A percentile compares a stretch with the other conserved stretches of the same genome.
phyloP scores from a whole-genome alignment of 2,888 invertebrate genomes.

The Gymnosoma rotundatum region DNA sequence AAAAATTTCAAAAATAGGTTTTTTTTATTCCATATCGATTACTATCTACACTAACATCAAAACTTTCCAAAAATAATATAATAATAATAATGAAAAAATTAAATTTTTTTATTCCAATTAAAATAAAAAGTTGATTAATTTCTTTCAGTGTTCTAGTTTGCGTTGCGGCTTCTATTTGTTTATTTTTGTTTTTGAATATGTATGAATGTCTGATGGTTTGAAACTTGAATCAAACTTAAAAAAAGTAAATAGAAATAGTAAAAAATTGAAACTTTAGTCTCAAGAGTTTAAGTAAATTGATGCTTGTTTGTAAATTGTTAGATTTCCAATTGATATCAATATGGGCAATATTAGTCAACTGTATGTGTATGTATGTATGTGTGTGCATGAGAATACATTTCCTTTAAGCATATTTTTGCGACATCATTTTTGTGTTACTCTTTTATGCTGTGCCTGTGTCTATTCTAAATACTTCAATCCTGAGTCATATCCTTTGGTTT shows the following conservation, averaged over 20 bases:
- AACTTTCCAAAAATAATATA: too few species aligned
- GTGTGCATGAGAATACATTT: slow-evolving; percentile 14
- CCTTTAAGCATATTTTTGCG: slow-evolving; percentile 54
- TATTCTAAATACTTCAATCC: slow-evolving; percentile 19
- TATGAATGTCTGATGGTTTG: slow-evolving; percentile 56
- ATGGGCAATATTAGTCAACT: slow-evolving; percentile 60
- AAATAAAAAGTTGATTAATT: too few species aligned
- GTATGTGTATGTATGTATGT: not conserved
- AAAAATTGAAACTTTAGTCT: slow-evolving; percentile 61
- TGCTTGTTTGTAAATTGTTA: slow-evolving; percentile 68
- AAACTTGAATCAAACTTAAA: slow-evolving; percentile 18
- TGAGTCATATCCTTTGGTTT: slow-evolving; percentile 36
- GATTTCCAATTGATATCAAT: slow-evolving; percentile 70
- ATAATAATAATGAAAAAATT: too few species aligned
- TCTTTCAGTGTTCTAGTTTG: slow-evolving; percentile 22
- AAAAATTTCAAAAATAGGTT: too few species aligned
- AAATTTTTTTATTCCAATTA: too few species aligned
- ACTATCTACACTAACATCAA: too few species aligned
- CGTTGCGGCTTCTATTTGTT: not conserved
- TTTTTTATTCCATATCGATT: too few species aligned
- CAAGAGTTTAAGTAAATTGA: slow-evolving; percentile 71
- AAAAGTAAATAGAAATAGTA: slow-evolving; percentile 28
- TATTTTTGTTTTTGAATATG: not conserved
- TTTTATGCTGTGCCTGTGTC: not conserved
- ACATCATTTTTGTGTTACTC: slow-evolving; percentile 10